A percentile compares a stretch with the other conserved stretches of the same genome.
Conservation (phyloP, 2,888 invertebrate genomes). For the Gibbula magus region DNA sequence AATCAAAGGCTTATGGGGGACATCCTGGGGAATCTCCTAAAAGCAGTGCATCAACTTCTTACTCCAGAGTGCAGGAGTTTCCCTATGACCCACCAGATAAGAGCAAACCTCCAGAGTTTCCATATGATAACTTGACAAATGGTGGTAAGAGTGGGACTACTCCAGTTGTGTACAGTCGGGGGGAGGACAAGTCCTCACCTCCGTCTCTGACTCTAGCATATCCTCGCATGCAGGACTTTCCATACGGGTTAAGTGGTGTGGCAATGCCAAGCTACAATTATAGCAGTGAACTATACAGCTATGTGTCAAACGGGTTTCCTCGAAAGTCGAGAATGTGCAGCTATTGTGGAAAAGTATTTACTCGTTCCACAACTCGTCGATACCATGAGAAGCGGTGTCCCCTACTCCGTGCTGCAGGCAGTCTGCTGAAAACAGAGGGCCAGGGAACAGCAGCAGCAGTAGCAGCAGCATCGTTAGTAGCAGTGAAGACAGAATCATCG, state of each 20-base stretch:
- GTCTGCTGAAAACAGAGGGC: slow-evolving; percentile 43
- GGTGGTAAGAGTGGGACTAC: slow-evolving; percentile 9
- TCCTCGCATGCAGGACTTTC: slow-evolving; percentile 48
- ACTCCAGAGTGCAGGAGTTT: neutral
- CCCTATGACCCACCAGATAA: slow-evolving; percentile 26
- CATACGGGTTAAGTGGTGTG: slow-evolving; percentile 68
- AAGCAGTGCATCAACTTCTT: neutral
- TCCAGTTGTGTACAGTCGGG: slow-evolving; percentile 27
- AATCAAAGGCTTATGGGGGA: neutral
- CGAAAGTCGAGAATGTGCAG: slow-evolving; percentile 68
- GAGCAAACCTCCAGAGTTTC: neutral
- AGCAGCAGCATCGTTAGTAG: slow-evolving; percentile 20
- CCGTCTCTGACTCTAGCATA: slow-evolving; percentile 30
- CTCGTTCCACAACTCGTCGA: slow-evolving; percentile 68
- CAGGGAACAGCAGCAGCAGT: slow-evolving; percentile 24
- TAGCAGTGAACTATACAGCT: slow-evolving; percentile 65
- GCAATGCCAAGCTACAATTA: slow-evolving; percentile 67
- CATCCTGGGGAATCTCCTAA: neutral
- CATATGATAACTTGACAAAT: slow-evolving; percentile 14
- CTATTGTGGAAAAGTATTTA: slow-evolving; percentile 69
- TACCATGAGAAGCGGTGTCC: slow-evolving; percentile 70
- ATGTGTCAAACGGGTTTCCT: slow-evolving; percentile 67
- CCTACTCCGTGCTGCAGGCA: slow-evolving; percentile 62
- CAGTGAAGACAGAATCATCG: slow-evolving; percentile 21
- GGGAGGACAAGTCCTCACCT: slow-evolving; percentile 10